Base-by-base conservation (phyloP, 1,140 invertebrate genomes). In the Ips typographus region DNA sequence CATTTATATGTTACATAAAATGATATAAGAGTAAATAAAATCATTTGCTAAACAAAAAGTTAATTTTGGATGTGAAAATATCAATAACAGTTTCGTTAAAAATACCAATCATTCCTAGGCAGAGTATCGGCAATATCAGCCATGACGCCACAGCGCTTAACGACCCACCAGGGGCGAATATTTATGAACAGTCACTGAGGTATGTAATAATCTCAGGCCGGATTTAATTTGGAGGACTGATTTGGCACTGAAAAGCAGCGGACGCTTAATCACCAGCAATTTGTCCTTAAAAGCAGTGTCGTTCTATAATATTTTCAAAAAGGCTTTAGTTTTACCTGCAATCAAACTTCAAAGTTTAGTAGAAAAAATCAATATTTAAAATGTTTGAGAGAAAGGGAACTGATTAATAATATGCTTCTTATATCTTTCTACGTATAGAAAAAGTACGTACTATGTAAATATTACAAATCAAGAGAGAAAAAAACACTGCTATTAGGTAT, bases 221-320 rank as follows among this genome's bases (percentile, higher is more conserved):
- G 84, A 85, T 86, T 86, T 86, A 85, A 86, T 86, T 86, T 86
- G 83, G 83, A 80, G 84, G 85, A 85, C 84, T 86, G 85, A 86
- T 85, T 85, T 86, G 63, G 63, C 77, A 78, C 79, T 78, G 76
- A 72, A 74, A 73, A 75, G 41, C 69, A 40, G 63, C 52, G 42
- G 75, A 77, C 75, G 68, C 74, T 80, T 80, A 80, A 80, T 80
- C 78, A 79, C 77, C 75, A 60, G 55, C 61, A 60, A 70, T 70
- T 70, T 64, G 68, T 71, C 51, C 43, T 7, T 38, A 53, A 47
- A 42, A 40, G 2, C 56, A 60, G 58, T 57, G 64, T 40, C 4
- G 64, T 44, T 8, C 64, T 40, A 36, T 3, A 36, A 52, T 49
- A 43, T 6, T 2, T 1, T 39, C 4, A 8, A 38, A 8, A 4